These are phyloP conservation scores for Latrodectus hesperus DNA, from an alignment of 2,888 invertebrate genomes.

Conservation along the genomic window DNA sequence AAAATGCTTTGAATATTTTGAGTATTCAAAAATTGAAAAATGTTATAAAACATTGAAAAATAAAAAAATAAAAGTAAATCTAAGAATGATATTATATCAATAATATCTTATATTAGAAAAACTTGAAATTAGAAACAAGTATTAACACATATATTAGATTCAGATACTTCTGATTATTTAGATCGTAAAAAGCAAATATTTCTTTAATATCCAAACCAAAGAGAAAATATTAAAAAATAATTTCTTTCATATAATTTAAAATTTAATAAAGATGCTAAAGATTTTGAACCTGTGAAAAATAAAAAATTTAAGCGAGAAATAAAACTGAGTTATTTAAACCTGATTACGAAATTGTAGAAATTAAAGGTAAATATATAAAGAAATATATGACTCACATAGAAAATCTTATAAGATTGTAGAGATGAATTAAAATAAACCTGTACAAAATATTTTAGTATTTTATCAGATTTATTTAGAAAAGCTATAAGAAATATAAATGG, in stretches of 20 bases:
- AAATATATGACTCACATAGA: too few relatives aligned
- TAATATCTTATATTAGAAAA: background rate
- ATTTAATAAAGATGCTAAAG: background rate
- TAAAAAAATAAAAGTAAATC: too few relatives aligned
- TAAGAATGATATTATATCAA: background rate
- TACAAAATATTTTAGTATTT: too few relatives aligned
- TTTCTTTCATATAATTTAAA: background rate
- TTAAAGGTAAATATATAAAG: too few relatives aligned
- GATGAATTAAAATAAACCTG: background rate
- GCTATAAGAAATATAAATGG: background rate
- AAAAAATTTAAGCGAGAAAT: background rate
- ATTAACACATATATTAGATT: background rate
- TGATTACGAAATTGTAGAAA: too few relatives aligned
- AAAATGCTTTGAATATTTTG: too few relatives aligned
- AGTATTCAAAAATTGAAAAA: too few relatives aligned
- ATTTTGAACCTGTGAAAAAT: background rate
- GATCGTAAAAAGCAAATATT: slow-evolving; percentile 4
- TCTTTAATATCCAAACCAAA: background rate
- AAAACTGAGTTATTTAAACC: too few relatives aligned
- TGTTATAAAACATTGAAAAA: too few relatives aligned
- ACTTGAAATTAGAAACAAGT: background rate
- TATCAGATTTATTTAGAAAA: slow-evolving; percentile 7
- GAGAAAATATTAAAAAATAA: background rate
- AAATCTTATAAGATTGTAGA: background rate
- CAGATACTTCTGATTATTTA: background rate